Evolutionary conservation across 2,888 invertebrate species (phyloP).

Genomic region (Perizoma flavofasciatum): DNA sequence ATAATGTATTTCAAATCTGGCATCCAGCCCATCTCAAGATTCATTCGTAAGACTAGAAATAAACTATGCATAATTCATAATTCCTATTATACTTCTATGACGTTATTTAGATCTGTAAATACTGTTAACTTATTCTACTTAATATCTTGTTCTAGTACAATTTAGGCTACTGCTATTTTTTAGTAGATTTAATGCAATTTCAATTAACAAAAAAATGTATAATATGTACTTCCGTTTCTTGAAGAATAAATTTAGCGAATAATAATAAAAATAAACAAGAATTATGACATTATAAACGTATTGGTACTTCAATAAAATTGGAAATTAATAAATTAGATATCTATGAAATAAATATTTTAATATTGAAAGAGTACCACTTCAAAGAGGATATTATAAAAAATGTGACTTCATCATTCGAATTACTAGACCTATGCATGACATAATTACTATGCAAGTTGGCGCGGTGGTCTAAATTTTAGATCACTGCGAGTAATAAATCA

Average conservation of each 20-base stretch:
- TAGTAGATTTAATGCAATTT: slow-evolving; percentile 31
- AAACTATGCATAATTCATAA: slow-evolving; percentile 20
- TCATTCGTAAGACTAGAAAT: background rate
- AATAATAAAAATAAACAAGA: background rate
- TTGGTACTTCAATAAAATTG: slow-evolving; percentile 5
- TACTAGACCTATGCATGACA: slow-evolving; percentile 10
- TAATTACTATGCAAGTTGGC: background rate
- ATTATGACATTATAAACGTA: slow-evolving; percentile 16
- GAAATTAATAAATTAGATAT: slow-evolving; percentile 3
- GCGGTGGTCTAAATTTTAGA: too few relatives aligned
- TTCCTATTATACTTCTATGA: slow-evolving; percentile 17
- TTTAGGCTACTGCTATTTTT: slow-evolving; percentile 18
- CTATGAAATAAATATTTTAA: slow-evolving; percentile 16
- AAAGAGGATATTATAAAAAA: slow-evolving; percentile 6
- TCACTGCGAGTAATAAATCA: too few relatives aligned
- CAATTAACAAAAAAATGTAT: slow-evolving; percentile 21
- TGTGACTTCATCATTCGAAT: slow-evolving; percentile 1
- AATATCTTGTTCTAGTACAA: slow-evolving; percentile 37
- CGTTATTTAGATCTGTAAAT: slow-evolving; percentile 44
- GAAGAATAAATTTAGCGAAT: slow-evolving; percentile 6
- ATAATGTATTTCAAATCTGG: too few relatives aligned
- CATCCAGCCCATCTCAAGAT: too few relatives aligned
- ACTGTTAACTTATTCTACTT: slow-evolving; percentile 48
- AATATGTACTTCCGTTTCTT: slow-evolving; percentile 9
- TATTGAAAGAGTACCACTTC: slow-evolving; percentile 14